A percentile compares a stretch with the other conserved stretches of the same genome.
Conservation (phyloP, 2,113 vertebrate genomes). For the Chamaea fasciata region DNA sequence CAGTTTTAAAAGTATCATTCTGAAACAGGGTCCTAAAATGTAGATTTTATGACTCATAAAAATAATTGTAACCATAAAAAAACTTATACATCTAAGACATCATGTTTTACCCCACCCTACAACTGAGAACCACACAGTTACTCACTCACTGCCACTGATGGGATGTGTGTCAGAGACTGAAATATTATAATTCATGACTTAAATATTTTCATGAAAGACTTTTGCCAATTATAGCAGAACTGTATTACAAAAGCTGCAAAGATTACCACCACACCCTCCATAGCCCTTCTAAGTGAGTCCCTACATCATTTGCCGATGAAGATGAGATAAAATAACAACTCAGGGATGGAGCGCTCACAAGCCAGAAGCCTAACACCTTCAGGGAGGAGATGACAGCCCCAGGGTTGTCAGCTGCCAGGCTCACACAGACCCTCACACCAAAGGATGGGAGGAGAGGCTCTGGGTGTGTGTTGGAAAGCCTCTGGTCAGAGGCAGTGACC, state of each 20-base stretch:
- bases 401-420: not conserved
- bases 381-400: not conserved
- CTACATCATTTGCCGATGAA: not conserved
- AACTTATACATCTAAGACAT: not conserved
- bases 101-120: not conserved
- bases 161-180: not conserved
- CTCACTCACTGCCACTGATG: not conserved
- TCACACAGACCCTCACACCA: accelerated
- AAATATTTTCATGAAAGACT: not conserved
- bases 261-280: not conserved
- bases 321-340: not conserved
- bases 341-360: not conserved
- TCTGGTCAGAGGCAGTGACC: too few relatives aligned
- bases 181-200: not conserved
- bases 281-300: not conserved
- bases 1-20: not conserved
- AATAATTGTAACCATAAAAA: not conserved
- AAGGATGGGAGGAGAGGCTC: too few relatives aligned
- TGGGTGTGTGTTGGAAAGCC: not conserved
- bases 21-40: not conserved
- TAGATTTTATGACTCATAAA: not conserved
- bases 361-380: not conserved
- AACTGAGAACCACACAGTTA: not conserved
- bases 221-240: not conserved
- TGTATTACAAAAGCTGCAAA: not conserved